A percentile compares a stretch with the other conserved stretches of the same genome.
phyloP scores from a whole-genome alignment of 2,797 vertebrate genomes.

The Acanthurus tractus region DNA sequence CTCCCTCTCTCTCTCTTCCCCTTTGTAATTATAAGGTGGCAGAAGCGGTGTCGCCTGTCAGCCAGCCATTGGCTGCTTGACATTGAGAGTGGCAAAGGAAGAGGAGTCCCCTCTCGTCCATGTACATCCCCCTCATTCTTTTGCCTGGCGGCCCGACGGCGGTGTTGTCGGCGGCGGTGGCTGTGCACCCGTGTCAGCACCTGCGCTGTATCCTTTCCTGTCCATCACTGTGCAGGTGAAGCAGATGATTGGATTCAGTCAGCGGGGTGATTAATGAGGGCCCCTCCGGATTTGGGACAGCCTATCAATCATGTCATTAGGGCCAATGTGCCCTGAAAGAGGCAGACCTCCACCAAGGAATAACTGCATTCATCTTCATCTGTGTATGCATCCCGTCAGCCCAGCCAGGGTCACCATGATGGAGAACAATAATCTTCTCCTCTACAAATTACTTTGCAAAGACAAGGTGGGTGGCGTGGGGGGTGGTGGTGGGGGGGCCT shows the following conservation, averaged over 20 bases:
- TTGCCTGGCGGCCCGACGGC: conserved; percentile 63
- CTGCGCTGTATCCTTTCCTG: conserved; percentile 96
- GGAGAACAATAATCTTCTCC: conserved; percentile 99
- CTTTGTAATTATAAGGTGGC: conserved; percentile 84
- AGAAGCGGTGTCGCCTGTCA: conserved; percentile 87
- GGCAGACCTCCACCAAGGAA: conserved; percentile 98
- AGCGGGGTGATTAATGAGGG: conserved; percentile 99
- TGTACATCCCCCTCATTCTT: conserved; percentile 71
- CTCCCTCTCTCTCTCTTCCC: conserved; percentile 61
- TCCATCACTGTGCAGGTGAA: conserved; percentile 99
- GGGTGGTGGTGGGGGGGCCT: conserved; percentile 51
- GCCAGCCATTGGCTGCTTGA: conserved; percentile 88
- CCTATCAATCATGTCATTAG: conserved; percentile 99
- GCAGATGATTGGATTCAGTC: conserved; percentile 99
- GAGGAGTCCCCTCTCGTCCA: conserved; percentile 75
- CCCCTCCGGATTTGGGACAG: conserved; percentile 98
- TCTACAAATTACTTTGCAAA: conserved; percentile 99
- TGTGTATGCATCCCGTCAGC: conserved; percentile 99
- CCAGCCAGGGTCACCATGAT: conserved; percentile 99
- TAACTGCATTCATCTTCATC: conserved; percentile 99
- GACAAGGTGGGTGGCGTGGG: conserved; percentile 84
- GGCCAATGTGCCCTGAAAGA: conserved; percentile 99
- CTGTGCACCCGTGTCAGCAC: conserved; percentile 91
- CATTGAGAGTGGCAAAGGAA: conserved; percentile 89
- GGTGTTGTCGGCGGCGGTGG: conserved; percentile 77